Conservation (phyloP, 1,140 invertebrate genomes). For the Drosophila albomicans region DNA sequence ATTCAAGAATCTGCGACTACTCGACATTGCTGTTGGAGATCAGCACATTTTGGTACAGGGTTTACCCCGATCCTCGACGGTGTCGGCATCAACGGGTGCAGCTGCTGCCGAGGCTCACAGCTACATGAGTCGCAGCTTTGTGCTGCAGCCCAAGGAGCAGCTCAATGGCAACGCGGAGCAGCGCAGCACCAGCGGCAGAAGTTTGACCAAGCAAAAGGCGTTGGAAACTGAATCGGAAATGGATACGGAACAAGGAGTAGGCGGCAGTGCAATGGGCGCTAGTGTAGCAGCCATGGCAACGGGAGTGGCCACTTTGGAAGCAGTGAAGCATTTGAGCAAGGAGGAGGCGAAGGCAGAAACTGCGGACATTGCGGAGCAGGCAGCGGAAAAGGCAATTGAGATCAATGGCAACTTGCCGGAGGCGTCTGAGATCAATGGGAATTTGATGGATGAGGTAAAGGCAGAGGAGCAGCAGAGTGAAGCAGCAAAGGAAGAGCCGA, state of each 20-base stretch:
- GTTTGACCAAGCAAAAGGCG: constrained; percentile 56
- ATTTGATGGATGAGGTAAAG: constrained; percentile 6
- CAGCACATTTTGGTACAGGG: constrained; percentile 82
- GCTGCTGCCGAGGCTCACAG: constrained; percentile 56
- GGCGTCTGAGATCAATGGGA: constrained; percentile 32
- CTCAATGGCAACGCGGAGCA: constrained; percentile 52
- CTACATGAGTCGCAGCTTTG: constrained; percentile 65
- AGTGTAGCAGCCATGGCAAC: constrained; percentile 34
- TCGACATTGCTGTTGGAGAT: constrained; percentile 81
- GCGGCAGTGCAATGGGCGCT: constrained; percentile 31
- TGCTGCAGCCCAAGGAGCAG: constrained; percentile 52
- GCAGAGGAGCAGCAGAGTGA: not conserved
- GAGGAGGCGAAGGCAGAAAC: constrained; percentile 7
- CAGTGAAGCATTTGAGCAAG: constrained; percentile 60
- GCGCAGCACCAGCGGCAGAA: constrained; percentile 52
- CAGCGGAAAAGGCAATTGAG: not conserved
- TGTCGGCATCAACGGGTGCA: constrained; percentile 51
- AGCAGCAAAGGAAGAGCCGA: not conserved
- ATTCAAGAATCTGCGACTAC: constrained; percentile 77
- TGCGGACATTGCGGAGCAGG: not conserved
- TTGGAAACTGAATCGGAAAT: constrained; percentile 35
- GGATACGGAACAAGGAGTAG: constrained; percentile 16
- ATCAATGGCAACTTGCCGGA: constrained; percentile 33
- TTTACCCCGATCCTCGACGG: constrained; percentile 67
- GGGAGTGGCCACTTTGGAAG: constrained; percentile 58